Percentiles rank a stretch among this genome's conserved stretches.
phyloP scores from a whole-genome alignment of 1,140 invertebrate species.

The Sinonovacula constricta region DNA sequence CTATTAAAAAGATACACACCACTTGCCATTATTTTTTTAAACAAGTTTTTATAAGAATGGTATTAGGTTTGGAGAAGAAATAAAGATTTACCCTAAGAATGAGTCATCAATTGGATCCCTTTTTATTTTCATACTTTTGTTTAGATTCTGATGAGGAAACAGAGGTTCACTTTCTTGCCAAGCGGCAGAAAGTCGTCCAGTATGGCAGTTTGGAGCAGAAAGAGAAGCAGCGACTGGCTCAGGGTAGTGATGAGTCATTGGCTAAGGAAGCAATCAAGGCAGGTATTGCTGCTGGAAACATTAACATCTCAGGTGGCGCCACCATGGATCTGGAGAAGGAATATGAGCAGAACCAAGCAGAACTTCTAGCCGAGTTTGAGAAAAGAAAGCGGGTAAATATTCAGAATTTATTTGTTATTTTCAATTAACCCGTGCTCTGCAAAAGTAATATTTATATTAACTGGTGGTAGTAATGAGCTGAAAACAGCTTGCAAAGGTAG shows the following conservation, averaged over 20 bases:
- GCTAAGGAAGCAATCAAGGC: conserved; percentile 78
- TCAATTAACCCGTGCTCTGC: not conserved
- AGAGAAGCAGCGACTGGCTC: conserved; percentile 81
- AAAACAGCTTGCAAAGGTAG: too few relatives aligned
- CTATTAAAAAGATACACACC: too few relatives aligned
- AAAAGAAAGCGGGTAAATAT: conserved; percentile 85
- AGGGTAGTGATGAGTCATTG: conserved; percentile 46
- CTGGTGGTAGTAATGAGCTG: too few relatives aligned
- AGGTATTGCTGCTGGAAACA: conserved; percentile 55
- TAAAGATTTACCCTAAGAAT: too few relatives aligned
- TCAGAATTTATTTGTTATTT: not conserved
- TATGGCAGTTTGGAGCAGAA: conserved; percentile 93
- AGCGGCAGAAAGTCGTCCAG: conserved; percentile 85
- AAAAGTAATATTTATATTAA: too few relatives aligned
- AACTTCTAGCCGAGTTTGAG: conserved; percentile 95
- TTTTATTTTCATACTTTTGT: too few relatives aligned
- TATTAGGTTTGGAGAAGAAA: too few relatives aligned
- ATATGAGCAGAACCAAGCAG: conserved; percentile 91
- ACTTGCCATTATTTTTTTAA: too few relatives aligned
- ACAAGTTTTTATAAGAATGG: too few relatives aligned
- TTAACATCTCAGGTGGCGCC: conserved; percentile 79
- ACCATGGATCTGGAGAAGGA: conserved; percentile 93
- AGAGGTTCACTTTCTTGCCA: conserved; percentile 82
- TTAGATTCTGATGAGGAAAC: conserved; percentile 90
- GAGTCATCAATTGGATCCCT: too few relatives aligned